phyloP scores from a whole-genome alignment of 1,140 invertebrate genomes.

The Parapsyche elsis region DNA sequence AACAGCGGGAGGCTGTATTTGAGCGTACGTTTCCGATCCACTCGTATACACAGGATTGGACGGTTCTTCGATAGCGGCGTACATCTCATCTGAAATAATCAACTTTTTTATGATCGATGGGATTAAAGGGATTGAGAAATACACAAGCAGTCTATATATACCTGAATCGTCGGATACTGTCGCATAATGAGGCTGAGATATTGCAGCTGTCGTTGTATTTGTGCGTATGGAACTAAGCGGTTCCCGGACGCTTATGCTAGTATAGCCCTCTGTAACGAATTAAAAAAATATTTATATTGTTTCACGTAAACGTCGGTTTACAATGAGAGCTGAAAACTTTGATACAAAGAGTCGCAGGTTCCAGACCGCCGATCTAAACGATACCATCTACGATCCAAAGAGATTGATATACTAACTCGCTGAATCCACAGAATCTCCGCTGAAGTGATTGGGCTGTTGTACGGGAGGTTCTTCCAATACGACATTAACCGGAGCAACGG shows the following conservation, averaged over 20 bases:
- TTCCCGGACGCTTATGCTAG: conserved; percentile 89
- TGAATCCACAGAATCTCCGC: conserved; percentile 87
- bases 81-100: conserved; percentile 81
- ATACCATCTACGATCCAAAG: neutral
- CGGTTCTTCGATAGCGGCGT: conserved; percentile 88
- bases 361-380: neutral
- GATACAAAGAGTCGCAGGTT: too few species aligned
- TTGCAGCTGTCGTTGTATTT: conserved; percentile 56
- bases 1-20: conserved; percentile 80
- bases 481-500: conserved; percentile 42
- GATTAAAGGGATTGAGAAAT: neutral
- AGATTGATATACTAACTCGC: conserved; percentile 41
- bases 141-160: conserved; percentile 58
- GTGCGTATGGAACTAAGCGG: conserved; percentile 75
- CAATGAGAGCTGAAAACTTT: too few species aligned
- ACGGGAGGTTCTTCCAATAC: conserved; percentile 58
- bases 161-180: conserved; percentile 88
- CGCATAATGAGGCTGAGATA: conserved; percentile 76
- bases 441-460: conserved; percentile 72
- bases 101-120: conserved; percentile 35
- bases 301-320: too few species aligned
- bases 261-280: conserved; percentile 81
- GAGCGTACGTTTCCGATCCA: conserved; percentile 89
- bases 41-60: conserved; percentile 77
- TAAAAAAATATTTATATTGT: conserved; percentile 12